Evolutionary conservation across 1,140 invertebrate genomes (phyloP).

Genomic region (Prorops nasuta): DNA sequence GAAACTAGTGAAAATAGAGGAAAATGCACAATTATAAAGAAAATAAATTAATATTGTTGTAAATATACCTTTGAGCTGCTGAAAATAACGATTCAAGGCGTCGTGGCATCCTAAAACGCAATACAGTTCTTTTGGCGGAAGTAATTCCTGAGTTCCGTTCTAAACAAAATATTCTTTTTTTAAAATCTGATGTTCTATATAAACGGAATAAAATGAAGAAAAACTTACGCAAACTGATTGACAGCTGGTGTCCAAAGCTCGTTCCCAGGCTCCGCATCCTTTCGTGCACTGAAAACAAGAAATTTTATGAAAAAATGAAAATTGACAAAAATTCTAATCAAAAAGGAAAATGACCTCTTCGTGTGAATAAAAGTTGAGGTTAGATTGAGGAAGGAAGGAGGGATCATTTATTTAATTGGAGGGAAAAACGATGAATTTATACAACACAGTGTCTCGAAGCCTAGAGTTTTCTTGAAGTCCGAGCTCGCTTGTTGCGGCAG

Average conservation of each 20-base stretch:
- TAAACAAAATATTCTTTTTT: conserved; percentile 41
- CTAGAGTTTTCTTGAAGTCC: too few species aligned
- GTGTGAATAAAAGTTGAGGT: too few species aligned
- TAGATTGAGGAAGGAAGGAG: too few species aligned
- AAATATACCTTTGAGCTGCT: conserved; percentile 69
- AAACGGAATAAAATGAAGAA: conserved; percentile 10
- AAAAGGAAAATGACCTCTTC: too few species aligned
- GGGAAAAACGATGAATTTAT: too few species aligned
- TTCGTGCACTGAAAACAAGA: conserved; percentile 64
- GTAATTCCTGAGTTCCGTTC: conserved; percentile 67
- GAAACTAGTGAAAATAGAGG: too few species aligned
- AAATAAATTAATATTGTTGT: too few species aligned
- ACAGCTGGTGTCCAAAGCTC: conserved; percentile 66
- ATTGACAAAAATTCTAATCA: too few species aligned
- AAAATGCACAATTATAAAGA: too few species aligned
- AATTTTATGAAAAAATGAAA: conserved; percentile 6
- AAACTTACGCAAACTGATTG: conserved; percentile 71
- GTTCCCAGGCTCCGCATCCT: conserved; percentile 69
- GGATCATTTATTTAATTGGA: too few species aligned
- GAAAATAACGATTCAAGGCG: conserved; percentile 71
- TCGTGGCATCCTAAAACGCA: conserved; percentile 80
- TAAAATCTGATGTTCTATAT: conserved; percentile 9
- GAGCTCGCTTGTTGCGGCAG: conserved; percentile 25
- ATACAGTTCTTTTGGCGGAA: conserved; percentile 69
- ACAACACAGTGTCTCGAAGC: too few species aligned